phyloP scores from a whole-genome alignment of 2,113 vertebrate genomes.

The Poeciliopsis occidentalis region DNA sequence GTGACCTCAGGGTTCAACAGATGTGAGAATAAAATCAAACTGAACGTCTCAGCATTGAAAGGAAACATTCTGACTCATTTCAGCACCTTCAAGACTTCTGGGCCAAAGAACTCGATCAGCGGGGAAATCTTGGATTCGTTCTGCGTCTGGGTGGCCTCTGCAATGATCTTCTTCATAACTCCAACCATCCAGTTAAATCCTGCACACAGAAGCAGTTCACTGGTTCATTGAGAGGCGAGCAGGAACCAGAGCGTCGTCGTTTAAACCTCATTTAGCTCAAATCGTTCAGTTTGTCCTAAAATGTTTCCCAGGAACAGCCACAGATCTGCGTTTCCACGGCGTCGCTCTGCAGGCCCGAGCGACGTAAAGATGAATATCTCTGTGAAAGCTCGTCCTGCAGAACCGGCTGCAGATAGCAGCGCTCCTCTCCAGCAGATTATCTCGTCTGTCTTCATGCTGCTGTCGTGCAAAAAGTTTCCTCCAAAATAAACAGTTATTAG shows the following conservation, averaged over 20 bases:
- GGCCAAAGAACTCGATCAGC: slow-evolving; percentile 68
- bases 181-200: slow-evolving; percentile 78
- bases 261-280: too few relatives aligned
- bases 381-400: not conserved
- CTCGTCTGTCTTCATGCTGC: not conserved
- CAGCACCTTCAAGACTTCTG: slow-evolving; percentile 55
- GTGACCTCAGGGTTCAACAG: not conserved
- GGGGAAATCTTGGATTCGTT: slow-evolving; percentile 24
- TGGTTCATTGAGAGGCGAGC: not conserved
- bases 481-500: not conserved
- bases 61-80: not conserved
- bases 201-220: slow-evolving; percentile 3
- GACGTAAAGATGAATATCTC: too few relatives aligned
- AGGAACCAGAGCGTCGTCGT: too few relatives aligned
- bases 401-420: not conserved
- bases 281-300: not conserved
- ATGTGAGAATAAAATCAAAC: too few relatives aligned
- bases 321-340: not conserved
- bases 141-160: slow-evolving; percentile 30
- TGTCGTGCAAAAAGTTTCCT: not conserved
- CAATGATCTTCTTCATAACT: slow-evolving; percentile 59
- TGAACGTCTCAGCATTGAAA: not conserved
- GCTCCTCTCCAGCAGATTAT: not conserved
- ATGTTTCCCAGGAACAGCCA: not conserved
- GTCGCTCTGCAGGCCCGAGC: not conserved